Evolutionary conservation across 2,113 vertebrate species (phyloP).

Genomic region (Zosterops lateralis): DNA sequence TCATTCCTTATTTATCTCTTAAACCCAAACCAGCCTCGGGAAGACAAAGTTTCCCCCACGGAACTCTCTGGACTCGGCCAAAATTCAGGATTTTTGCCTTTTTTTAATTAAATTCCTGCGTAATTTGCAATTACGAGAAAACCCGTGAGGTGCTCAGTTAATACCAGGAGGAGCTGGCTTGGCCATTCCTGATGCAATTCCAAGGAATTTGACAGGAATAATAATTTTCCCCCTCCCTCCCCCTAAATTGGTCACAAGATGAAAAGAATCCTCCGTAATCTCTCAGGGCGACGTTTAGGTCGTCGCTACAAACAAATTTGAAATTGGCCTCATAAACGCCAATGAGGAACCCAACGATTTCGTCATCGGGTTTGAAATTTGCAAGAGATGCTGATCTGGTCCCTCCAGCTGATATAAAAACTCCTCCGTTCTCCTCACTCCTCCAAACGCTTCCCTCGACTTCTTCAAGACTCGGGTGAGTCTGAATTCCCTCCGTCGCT

Average conservation of each 20-base stretch:
- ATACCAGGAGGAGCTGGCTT: neutral
- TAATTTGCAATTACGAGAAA: neutral
- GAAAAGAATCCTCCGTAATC: conserved; percentile 22
- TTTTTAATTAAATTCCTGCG: neutral
- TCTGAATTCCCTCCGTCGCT: neutral
- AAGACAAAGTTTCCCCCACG: neutral
- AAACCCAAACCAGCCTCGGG: neutral
- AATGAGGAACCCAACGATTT: neutral
- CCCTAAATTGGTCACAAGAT: neutral
- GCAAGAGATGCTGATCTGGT: neutral
- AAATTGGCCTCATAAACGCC: neutral
- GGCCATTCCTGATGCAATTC: neutral
- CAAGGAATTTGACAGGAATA: neutral
- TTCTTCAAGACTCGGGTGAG: conserved; percentile 14
- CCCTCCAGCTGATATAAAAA: conserved; percentile 17
- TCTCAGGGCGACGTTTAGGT: neutral
- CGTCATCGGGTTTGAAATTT: neutral
- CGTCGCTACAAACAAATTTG: neutral
- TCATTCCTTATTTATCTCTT: neutral
- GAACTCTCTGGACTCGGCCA: neutral
- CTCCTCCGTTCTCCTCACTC: neutral
- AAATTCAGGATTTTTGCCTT: neutral
- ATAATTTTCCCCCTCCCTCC: neutral
- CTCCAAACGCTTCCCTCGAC: conserved; percentile 25
- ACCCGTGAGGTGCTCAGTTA: neutral